Evolutionary conservation across 2,888 invertebrate species (phyloP).

Genomic region (Chelonus formosanus): DNA sequence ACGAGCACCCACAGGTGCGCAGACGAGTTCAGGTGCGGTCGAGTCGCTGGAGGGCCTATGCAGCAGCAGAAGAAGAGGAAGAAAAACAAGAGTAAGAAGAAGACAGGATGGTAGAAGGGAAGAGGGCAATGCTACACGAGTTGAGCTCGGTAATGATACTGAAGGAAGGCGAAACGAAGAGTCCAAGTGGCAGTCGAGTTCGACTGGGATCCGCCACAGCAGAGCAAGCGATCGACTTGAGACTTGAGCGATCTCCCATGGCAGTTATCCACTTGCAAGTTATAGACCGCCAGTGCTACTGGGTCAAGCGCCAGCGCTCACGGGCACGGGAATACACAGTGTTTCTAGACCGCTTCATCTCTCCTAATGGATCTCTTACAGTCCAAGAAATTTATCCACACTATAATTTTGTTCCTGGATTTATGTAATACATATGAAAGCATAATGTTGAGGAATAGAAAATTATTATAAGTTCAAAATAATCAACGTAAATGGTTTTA

Average conservation of each 20-base stretch:
- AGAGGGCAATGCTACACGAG: constrained; percentile 54
- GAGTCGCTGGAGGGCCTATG: constrained; percentile 13
- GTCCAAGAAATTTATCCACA: background rate
- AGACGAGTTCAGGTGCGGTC: constrained; percentile 30
- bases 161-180: constrained; percentile 38
- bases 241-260: constrained; percentile 51
- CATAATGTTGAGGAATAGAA: too few species aligned
- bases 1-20: constrained; percentile 35
- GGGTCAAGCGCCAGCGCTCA: constrained; percentile 55
- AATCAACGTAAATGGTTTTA: too few species aligned
- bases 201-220: constrained; percentile 16
- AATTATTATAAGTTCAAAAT: too few species aligned
- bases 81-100: constrained; percentile 23
- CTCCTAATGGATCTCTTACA: constrained; percentile 2
- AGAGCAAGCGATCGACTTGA: constrained; percentile 40
- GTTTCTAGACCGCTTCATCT: constrained; percentile 34
- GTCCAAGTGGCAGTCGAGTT: constrained; percentile 28
- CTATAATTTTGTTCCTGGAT: background rate
- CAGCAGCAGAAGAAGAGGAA: constrained; percentile 29
- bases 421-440: background rate
- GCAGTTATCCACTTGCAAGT: constrained; percentile 58
- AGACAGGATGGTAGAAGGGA: constrained; percentile 23
- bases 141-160: constrained; percentile 50
- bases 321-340: constrained; percentile 51
- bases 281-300: constrained; percentile 51